Conservation (phyloP, 2,888 invertebrate genomes). For the Meta bourneti region DNA sequence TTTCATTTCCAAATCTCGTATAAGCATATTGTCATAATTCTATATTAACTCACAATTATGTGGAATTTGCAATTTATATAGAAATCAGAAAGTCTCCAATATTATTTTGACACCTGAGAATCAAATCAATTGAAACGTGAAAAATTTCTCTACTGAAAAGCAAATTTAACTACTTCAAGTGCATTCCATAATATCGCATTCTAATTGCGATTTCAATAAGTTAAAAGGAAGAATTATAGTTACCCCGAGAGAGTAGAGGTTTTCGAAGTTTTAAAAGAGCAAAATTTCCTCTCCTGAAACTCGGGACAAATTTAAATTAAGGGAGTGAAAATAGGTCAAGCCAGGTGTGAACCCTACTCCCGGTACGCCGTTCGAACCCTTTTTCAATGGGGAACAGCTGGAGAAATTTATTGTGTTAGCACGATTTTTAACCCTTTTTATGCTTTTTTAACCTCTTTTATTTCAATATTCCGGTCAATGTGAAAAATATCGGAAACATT, state of each 20-base stretch:
- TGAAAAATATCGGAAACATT: not conserved
- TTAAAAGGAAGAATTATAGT: not conserved
- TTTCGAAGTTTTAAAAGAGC: not conserved
- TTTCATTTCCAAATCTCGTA: no score
- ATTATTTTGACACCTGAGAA: no score
- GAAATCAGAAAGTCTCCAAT: no score
- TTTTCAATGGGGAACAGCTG: conserved; percentile 34
- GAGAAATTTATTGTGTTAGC: conserved; percentile 1
- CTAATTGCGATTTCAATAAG: not conserved
- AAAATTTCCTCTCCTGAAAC: not conserved
- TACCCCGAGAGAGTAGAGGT: not conserved
- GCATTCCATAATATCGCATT: no score
- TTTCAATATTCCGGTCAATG: not conserved
- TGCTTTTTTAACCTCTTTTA: conserved; percentile 13
- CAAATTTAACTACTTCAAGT: no score
- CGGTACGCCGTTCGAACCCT: not conserved
- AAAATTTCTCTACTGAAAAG: no score
- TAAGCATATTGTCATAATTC: no score
- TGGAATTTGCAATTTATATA: no score
- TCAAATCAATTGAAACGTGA: no score
- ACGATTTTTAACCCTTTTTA: conserved; percentile 32
- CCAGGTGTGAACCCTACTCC: conserved; percentile 27
- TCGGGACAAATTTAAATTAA: conserved; percentile 2
- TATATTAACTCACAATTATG: no score
- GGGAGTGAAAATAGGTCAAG: conserved; percentile 42